phyloP scores from a whole-genome alignment of 2,113 vertebrate genomes.

The Uria lomvia region DNA sequence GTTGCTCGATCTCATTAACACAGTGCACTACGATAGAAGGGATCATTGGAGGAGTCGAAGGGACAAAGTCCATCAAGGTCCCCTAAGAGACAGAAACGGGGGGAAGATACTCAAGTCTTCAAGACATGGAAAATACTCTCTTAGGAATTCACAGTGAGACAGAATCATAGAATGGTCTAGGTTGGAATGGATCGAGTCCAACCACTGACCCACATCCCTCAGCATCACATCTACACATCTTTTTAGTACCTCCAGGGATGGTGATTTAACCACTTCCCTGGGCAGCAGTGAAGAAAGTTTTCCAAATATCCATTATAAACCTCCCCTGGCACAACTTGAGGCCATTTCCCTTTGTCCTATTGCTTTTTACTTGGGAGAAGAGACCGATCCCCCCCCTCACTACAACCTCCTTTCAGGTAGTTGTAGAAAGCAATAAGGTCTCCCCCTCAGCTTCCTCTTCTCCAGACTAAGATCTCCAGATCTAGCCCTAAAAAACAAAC shows the following conservation, averaged over 20 bases:
- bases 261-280: background rate
- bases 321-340: background rate
- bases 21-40: slow-evolving; percentile 92
- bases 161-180: background rate
- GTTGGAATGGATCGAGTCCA: background rate
- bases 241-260: background rate
- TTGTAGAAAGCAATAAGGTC: background rate
- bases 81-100: slow-evolving; percentile 75
- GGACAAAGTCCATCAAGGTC: slow-evolving; percentile 86
- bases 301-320: background rate
- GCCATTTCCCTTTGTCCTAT: background rate
- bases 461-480: background rate
- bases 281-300: background rate
- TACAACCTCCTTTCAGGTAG: background rate
- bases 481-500: background rate
- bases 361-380: background rate
- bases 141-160: background rate
- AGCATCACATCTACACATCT: background rate
- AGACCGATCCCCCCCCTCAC: too few relatives aligned
- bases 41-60: slow-evolving; percentile 89
- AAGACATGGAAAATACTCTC: background rate
- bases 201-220: background rate
- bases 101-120: background rate
- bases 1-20: slow-evolving; percentile 93
- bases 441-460: background rate